Evolutionary conservation across 2,797 vertebrate genomes (phyloP), one percentile per base, ranked within the genome.

Genomic region (Bradypus variegatus): DNA sequence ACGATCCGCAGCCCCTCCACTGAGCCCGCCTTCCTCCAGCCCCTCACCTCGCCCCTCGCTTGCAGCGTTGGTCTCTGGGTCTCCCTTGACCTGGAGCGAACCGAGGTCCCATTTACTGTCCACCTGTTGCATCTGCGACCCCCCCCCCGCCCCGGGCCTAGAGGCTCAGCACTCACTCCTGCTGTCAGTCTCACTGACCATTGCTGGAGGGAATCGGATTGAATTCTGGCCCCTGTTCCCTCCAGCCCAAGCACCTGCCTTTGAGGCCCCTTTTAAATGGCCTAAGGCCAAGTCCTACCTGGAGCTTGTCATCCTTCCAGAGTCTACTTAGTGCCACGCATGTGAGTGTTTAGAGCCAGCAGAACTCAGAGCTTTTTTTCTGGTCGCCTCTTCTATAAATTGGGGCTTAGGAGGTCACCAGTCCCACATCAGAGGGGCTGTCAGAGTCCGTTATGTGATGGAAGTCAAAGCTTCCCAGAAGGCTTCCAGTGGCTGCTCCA

Each of bases 1-100:
- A 3, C 0, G 3, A 5, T 45, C 53, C n/a, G 5, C 10, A 29
- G 8, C 13, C 25, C 1, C 2, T 31, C 15, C 3, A 10, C 23
- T 65, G 81, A 55, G 11, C 23, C 5, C 0, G 15, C 8, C 11
- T 1, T 11, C 27, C n/a, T n/a, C 65, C 2, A 33, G 80, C 25
- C 62, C 31, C 1, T 38, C 67, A 55, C 48, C 18, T 19, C n/a
- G 48, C 18, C 48, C 25, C 45, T 29, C 5, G 14, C 75, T 15
- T 25, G 50, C 18, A 14, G 60, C 23, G 27, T 53, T 2, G 27
- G 36, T 76, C 8, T 65, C 38, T 29, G 27, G 9, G 8, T n/a
- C 45, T 80, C 38, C 62, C 62, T 48, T 48, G 12, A 45, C 50
- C 41, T 25, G 14, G 29, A 8, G 27, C 6, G 21, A 73, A 27